Conservation (phyloP, 2,888 invertebrate genomes). For the Lithophane semibrunnea region DNA sequence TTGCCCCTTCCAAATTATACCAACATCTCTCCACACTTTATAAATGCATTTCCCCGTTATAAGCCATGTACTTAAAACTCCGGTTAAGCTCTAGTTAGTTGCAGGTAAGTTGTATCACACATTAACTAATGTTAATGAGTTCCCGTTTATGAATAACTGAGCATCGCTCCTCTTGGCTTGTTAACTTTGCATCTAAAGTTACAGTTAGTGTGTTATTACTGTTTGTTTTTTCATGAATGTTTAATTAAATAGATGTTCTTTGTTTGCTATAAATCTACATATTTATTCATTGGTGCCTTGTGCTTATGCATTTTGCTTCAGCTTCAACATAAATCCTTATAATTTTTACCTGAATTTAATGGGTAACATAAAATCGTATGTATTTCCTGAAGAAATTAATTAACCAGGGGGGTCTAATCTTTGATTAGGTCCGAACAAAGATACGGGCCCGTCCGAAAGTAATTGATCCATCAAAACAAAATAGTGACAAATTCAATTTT, state of each 20-base stretch:
- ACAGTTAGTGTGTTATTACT: constrained; percentile 4
- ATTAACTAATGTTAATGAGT: constrained; percentile 63
- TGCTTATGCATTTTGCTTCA: background rate
- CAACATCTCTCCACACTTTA: too few species aligned
- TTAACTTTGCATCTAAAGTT: constrained; percentile 35
- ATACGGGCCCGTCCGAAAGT: too few species aligned
- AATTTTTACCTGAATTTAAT: background rate
- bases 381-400: background rate
- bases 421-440: too few species aligned
- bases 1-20: too few species aligned
- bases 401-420: too few species aligned
- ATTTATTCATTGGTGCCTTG: background rate
- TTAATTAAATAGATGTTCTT: constrained; percentile 7
- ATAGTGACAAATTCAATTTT: too few species aligned
- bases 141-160: constrained; percentile 64
- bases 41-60: constrained; percentile 25
- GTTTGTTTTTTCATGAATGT: constrained; percentile 46
- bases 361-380: background rate
- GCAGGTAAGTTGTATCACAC: constrained; percentile 60
- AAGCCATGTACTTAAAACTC: constrained; percentile 58
- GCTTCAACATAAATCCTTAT: background rate
- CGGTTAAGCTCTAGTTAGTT: constrained; percentile 48
- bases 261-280: background rate
- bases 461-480: too few species aligned
- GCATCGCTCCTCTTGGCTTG: constrained; percentile 30